Conservation (phyloP, 2,113 vertebrate genomes). For the Climacteris rufus region DNA sequence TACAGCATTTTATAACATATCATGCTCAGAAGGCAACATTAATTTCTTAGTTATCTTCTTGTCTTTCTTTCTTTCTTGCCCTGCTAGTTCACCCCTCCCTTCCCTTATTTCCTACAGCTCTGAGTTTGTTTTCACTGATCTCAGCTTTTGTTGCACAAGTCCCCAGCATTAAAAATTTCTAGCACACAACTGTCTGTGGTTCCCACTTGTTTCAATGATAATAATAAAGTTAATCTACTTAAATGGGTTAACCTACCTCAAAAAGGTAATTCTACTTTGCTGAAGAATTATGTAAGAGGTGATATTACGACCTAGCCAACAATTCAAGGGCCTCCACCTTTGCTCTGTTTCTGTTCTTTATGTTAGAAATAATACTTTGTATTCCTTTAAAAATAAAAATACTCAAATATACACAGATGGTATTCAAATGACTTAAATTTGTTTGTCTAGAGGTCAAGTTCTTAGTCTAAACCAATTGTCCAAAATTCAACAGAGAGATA, state of each 20-base stretch:
- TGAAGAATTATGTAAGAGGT: not conserved
- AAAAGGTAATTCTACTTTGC: not conserved
- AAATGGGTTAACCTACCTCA: not conserved
- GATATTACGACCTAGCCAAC: not conserved
- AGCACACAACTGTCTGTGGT: not conserved
- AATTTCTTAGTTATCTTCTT: not conserved
- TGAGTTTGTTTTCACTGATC: not conserved
- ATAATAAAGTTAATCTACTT: not conserved
- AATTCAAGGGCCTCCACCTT: not conserved
- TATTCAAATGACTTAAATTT: not conserved
- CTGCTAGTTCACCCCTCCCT: accelerated
- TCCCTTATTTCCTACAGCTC: not conserved
- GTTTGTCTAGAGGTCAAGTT: not conserved
- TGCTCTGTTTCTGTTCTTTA: not conserved
- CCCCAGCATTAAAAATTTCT: not conserved
- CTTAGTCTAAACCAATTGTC: not conserved
- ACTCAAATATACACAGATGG: not conserved
- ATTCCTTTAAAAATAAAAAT: not conserved
- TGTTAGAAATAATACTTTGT: not conserved
- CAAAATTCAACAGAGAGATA: not conserved
- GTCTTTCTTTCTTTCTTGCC: not conserved
- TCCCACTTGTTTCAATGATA: not conserved
- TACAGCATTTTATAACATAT: not conserved
- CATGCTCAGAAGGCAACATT: not conserved
- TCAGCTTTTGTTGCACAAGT: not conserved